These are phyloP conservation scores for Agapornis roseicollis DNA, from an alignment of 2,113 vertebrate species.

Conservation along the genomic window DNA sequence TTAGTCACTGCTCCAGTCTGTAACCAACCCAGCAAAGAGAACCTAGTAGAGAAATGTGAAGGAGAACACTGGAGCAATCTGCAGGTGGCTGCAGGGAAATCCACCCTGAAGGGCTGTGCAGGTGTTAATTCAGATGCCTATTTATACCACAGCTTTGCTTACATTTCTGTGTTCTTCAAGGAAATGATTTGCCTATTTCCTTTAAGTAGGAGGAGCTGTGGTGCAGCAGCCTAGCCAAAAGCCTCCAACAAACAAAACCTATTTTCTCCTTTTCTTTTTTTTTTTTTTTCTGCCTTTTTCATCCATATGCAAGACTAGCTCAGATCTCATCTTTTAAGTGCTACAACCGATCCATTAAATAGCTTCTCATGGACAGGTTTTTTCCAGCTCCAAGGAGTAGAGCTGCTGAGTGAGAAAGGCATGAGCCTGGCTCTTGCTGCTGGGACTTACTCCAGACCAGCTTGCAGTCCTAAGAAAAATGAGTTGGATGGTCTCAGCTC, in stretches of 20 bases:
- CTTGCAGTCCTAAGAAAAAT: constrained; percentile 66
- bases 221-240: not conserved
- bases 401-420: constrained; percentile 72
- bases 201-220: not conserved
- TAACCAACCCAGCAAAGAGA: not conserved
- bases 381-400: constrained; percentile 40
- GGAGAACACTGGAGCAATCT: not conserved
- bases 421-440: not conserved
- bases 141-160: not conserved
- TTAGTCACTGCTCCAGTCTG: not conserved
- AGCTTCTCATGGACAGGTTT: constrained; percentile 38
- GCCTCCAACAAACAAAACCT: not conserved
- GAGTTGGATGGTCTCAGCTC: constrained; percentile 52
- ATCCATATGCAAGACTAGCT: not conserved
- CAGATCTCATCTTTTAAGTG: not conserved
- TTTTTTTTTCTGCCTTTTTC: not conserved
- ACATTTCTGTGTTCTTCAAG: not conserved
- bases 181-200: not conserved
- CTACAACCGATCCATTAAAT: not conserved
- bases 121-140: not conserved
- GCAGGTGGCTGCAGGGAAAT: not conserved
- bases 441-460: constrained; percentile 59
- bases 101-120: not conserved
- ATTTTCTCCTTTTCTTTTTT: not conserved
- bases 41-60: not conserved